Conservation (phyloP, 2,797 vertebrate species). For the Eulemur mongoz region DNA sequence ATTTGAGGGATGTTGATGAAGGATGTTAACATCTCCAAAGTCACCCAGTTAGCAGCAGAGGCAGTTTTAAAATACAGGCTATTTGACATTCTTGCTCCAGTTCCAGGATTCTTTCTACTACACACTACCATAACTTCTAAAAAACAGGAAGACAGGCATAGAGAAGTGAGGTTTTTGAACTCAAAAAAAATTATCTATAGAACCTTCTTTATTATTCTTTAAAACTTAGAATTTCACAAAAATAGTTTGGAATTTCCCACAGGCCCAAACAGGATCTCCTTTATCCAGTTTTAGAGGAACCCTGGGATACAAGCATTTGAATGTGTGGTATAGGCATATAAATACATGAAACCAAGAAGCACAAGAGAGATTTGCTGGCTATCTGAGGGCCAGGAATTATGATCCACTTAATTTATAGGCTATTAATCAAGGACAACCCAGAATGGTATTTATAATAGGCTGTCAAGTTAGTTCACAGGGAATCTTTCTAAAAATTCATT, state of each 20-base stretch:
- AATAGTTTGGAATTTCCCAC: background rate
- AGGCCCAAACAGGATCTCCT: background rate
- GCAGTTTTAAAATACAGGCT: background rate
- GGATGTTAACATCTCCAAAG: background rate
- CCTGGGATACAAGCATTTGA: background rate
- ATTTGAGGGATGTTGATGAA: background rate
- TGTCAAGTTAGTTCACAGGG: background rate
- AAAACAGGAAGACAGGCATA: background rate
- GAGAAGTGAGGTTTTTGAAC: background rate
- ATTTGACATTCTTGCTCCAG: background rate
- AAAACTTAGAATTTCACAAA: background rate
- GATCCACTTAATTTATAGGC: background rate
- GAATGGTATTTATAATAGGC: background rate
- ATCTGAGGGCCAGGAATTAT: background rate
- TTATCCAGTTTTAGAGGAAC: background rate
- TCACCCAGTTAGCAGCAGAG: background rate
- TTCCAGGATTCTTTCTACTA: background rate
- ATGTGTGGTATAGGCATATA: background rate
- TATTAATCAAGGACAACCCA: background rate
- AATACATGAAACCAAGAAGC: background rate
- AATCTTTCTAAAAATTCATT: slow-evolving; percentile 1
- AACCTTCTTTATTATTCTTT: background rate
- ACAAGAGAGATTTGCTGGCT: background rate
- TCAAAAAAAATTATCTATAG: background rate
- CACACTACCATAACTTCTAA: background rate